Evolutionary conservation across 2,888 invertebrate species (phyloP), one percentile per base, ranked within the genome.

Genomic region (Lypha dubia): DNA sequence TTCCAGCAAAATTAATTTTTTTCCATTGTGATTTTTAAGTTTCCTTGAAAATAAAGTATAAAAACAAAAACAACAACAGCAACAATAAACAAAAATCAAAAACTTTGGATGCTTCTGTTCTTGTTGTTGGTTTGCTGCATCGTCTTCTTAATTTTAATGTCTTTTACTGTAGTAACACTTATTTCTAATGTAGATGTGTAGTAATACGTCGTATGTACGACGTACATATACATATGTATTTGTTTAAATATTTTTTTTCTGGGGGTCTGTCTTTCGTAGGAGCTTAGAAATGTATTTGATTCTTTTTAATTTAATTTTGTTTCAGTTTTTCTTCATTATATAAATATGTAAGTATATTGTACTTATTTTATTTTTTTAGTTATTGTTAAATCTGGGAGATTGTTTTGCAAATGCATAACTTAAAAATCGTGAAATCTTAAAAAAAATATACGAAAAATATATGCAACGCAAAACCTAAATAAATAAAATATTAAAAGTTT

Each of bases 351-450:
- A 1, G 17, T 63, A 35, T 38, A 67, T 35, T 35, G 15, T 44
- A 44, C 15, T 44, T 44, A 49, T 60, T 75, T 76, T 62, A 58
- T 74, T 70, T 28, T n/a, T 79, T 65, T 46, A 60, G 77, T 68
- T 58, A 79, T 79, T 83, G 74, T 83, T 73, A 71, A 79, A 76
- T 80, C 67, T 76, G 77, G 77, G 81, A 79, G 81, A 84, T 84
- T 81, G 84, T 84, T 84, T 81, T 73, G 84, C 84, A 84, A 81
- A 84, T 76, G 76, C 77, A 77, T 84, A 84, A 81, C 77, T 79
- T 68, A 80, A 80, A 84, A 84, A 53, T 84, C 84, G 84, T 84
- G 84, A 84, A 84, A 81, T 74, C 73, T 70, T 58, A 3, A 17
- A 70, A 49, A 13, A 53, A 53, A 35, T 13, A 49, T 38, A 49